These are phyloP conservation scores for Sarcophaga peregrina DNA, from an alignment of 1,140 invertebrate species.

Conservation along the genomic window DNA sequence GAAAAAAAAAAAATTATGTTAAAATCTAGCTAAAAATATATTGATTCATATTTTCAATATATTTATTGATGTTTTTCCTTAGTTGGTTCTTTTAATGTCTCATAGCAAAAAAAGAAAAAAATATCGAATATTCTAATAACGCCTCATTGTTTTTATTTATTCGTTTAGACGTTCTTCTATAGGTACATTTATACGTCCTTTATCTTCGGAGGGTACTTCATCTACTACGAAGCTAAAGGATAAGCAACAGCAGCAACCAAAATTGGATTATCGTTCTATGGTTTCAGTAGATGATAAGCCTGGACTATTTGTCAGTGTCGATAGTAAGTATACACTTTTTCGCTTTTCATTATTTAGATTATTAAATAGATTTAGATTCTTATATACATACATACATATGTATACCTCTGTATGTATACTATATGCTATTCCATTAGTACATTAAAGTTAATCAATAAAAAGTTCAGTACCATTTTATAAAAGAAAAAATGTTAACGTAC, in stretches of 20 bases:
- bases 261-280: slow-evolving; percentile 89
- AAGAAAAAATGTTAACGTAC: no score
- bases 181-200: slow-evolving; percentile 66
- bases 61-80: background rate
- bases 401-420: no score
- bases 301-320: slow-evolving; percentile 91
- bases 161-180: slow-evolving; percentile 63
- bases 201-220: slow-evolving; percentile 81
- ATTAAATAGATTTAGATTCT: no score
- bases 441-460: no score
- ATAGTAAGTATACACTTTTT: slow-evolving; percentile 79
- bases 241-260: slow-evolving; percentile 72
- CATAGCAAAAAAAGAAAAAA: background rate
- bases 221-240: slow-evolving; percentile 70
- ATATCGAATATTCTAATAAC: background rate
- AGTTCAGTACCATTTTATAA: no score
- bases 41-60: no score
- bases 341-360: background rate
- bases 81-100: background rate
- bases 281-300: slow-evolving; percentile 95
- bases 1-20: no score
- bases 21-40: no score
- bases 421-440: no score
- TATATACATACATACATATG: no score
- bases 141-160: background rate